Evolutionary conservation across 2,797 vertebrate species (phyloP), one percentile per base, ranked within the genome.

Genomic region (Odontamblyopus rebecca): DNA sequence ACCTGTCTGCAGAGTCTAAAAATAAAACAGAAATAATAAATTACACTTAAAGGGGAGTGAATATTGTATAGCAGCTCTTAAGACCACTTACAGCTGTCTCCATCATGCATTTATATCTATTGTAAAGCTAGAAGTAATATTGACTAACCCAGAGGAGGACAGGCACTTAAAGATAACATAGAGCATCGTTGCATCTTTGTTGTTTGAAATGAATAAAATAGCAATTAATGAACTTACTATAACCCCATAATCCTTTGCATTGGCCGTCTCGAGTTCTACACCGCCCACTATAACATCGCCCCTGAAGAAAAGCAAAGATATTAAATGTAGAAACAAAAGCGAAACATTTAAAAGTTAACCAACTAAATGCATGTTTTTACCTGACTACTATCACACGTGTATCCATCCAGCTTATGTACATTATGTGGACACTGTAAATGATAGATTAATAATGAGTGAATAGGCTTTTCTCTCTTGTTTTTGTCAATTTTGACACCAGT

Each of bases 381-480:
- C 95, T 98, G 95, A 77, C 86, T 91, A 74, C 78, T 94, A 69
- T 98, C 97, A 86, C 98, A 99, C 0, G 94, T 93, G 91, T 98
- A 99, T 60, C 97, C 97, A 75, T 99, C 97, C 92, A 98, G 95
- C 88, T 98, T 99, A 91, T 98, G 96, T 64, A 98, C 95, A 79
- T 99, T 99, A 73, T 97, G 93, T 82, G 98, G 95, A 79, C 98
- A 99, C 97, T 99, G 88, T 0, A 81, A 88, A 82, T 73, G 35
- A 68, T 70, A 56, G 29, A 32, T 56, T 38, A 27, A 0, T n/a
- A 44, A 44, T 9, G 69, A 41, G 26, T 29, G 60, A 61, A 18
- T 16, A 29, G 16, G 13, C 6, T 29, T 2, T 12, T 6, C 7
- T 30, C 12, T 59, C 13, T 30, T 6, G 15, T 60, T 61, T 18